Base-by-base conservation (phyloP, 2,888 invertebrate species). In the Calameuta pallipes region DNA sequence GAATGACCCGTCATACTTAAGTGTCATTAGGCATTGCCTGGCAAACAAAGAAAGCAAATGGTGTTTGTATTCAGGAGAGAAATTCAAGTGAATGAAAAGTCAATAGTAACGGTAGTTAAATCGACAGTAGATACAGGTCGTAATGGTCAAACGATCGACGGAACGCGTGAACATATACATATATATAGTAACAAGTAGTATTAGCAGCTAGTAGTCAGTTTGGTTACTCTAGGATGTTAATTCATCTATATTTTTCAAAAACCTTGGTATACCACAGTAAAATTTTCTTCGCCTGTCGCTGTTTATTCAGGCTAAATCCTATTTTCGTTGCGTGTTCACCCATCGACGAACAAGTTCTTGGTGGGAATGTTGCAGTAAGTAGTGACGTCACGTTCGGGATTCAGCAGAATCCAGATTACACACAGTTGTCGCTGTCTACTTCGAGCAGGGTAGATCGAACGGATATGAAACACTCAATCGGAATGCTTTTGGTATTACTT, bases 221-320 rank as follows among this genome's bases (percentile, higher is more conserved):
- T 9, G 23, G 2, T 56, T 23, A 56, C 9, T 23, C 9, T 23
- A 9, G 41, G 2, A 56, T 23, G 6, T 56, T 9, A 1, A 56
- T 23, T 56, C 23, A 23, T 1, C 9, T 9, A 9, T 9, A 56
- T 56, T 56, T 23, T 56, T 56, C 6, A 15, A 41, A 41, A 15
- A 41, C 4, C 41, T 37, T 37, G 15, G 6, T 23, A 56, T 56
- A 56, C 41, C 41, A 2, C 6, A 56, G 23, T 84, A 85, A 83
- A 82, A 86, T 86, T 85, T 81, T 79, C 81, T 79, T 86, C 78
- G 85, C 85, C 84, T 86, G 86, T 82, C 81, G 78, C 81, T 81
- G 81, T 86, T 86, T 86, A 85, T 85, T 86, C 81, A 82, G 82
- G 81, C 80, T 80, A 82, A 78, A 78, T 82, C 79, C 81, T 82